Base-by-base conservation (phyloP, 1,140 invertebrate species). In the Calliopsis andreniformis region DNA sequence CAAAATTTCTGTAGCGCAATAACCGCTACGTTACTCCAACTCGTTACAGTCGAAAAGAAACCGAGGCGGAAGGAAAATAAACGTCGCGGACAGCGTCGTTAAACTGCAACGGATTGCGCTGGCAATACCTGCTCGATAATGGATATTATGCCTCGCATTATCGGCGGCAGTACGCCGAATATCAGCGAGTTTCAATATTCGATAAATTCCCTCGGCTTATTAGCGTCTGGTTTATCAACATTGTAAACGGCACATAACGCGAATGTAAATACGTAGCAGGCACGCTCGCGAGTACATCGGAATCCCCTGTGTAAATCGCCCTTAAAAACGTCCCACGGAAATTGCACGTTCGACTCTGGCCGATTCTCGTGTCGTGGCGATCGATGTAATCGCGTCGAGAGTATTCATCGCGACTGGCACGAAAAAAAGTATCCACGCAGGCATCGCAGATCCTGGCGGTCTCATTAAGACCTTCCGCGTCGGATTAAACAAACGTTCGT, bases 401-500 rank as follows among this genome's bases (percentile, higher is more conserved):
- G 8, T 10, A 25, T 2, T 16, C 8, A 39, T 14, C 3, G 14
- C 28, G 20, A 23, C 16, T 25, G 12, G 20, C 6, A 30, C 23
- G 47, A 68, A 32, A 32, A 45, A 43, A 4, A 30, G 43, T 39
- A 25, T n/a, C 20, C 14, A 42, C 23, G 35, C 53, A 43, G 49
- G 53, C 66, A 23, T 68, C 25, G 12, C 20, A 16, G 64, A 28
- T 32, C n/a, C 32, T 10, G 39, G 47, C 64, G 53, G 23, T 47
- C 56, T 61, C 68, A 71, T 71, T 71, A 71, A 51, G 56, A 61
- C 56, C 45, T 63, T 30, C 51, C 39, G 45, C 35, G 32, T 7
- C 47, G 70, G 70, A 72, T 72, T 72, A 64, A 72, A 64, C 45
- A 72, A 72, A 72, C 59, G 25, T 62, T 53, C 10, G 14, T 32